Percentiles rank a stretch among this genome's conserved stretches.
phyloP scores from a whole-genome alignment of 1,140 invertebrate genomes.

The Bombus soroeensis region DNA sequence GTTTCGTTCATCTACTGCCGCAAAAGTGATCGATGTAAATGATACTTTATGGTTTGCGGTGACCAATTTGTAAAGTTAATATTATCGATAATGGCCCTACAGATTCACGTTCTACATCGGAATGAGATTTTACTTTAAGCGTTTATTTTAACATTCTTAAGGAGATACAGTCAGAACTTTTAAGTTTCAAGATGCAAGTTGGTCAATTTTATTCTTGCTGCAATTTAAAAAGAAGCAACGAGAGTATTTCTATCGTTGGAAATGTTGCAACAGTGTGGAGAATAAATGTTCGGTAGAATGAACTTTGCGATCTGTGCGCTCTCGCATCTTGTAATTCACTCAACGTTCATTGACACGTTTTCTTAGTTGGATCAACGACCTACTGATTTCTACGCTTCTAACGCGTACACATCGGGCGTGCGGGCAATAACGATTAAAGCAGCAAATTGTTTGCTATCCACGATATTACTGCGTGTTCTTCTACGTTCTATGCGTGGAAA shows the following conservation, averaged over 20 bases:
- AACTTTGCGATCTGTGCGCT: conserved; percentile 7
- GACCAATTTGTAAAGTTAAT: neutral
- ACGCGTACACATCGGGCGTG: neutral
- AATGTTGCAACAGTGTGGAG: neutral
- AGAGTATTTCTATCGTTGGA: neutral
- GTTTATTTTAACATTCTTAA: no score
- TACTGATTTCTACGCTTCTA: conserved; percentile 42
- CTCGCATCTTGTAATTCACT: conserved; percentile 34
- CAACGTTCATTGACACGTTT: conserved; percentile 51
- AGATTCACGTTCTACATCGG: neutral
- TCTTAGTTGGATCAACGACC: conserved; percentile 46
- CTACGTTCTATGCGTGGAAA: neutral
- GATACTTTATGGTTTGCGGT: neutral
- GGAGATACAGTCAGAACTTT: neutral
- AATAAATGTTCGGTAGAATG: neutral
- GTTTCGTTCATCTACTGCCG: neutral
- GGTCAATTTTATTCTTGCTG: neutral
- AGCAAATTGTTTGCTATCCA: conserved; percentile 16
- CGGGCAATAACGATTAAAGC: conserved; percentile 11
- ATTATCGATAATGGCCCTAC: neutral
- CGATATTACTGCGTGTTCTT: neutral
- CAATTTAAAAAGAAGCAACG: neutral
- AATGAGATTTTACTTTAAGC: neutral
- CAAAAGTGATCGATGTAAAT: neutral
- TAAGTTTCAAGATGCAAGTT: neutral